Evolutionary conservation across 2,797 vertebrate species (phyloP).

Genomic region (Pantherophis alleghaniensis): DNA sequence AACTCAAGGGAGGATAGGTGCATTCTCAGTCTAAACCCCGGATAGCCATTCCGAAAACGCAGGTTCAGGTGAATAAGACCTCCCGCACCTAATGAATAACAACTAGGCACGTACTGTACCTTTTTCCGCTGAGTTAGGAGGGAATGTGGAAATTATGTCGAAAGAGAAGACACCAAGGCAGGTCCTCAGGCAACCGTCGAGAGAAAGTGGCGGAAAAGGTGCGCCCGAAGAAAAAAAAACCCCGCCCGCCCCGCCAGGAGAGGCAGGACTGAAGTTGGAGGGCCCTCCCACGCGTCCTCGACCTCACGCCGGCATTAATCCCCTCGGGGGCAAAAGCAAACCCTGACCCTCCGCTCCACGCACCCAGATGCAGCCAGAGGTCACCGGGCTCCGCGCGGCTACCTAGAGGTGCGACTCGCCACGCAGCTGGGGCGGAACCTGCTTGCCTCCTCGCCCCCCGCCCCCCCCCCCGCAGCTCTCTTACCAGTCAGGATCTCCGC

Average conservation of each 20-base stretch:
- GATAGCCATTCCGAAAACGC: background rate
- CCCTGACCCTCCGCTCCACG: background rate
- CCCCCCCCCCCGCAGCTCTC: too few species aligned
- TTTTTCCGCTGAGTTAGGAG: background rate
- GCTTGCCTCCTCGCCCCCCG: background rate
- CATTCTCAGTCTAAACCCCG: background rate
- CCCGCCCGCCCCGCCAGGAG: background rate
- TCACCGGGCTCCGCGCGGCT: background rate
- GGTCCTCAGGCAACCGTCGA: background rate
- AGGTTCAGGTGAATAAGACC: background rate
- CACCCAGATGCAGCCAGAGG: background rate
- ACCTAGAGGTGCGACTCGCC: background rate
- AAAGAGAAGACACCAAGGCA: background rate
- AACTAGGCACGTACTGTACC: background rate
- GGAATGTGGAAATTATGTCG: background rate
- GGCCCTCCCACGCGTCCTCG: background rate
- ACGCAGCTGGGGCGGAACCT: background rate
- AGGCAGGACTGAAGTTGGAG: background rate
- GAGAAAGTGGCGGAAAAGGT: background rate
- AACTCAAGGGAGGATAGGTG: background rate
- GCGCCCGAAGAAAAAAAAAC: background rate
- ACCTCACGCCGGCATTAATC: background rate
- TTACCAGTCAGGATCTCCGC: background rate
- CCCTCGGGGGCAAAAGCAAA: background rate
- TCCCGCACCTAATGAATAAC: background rate